Base-by-base conservation (phyloP, 2,113 vertebrate species). In the Pedetes capensis region DNA sequence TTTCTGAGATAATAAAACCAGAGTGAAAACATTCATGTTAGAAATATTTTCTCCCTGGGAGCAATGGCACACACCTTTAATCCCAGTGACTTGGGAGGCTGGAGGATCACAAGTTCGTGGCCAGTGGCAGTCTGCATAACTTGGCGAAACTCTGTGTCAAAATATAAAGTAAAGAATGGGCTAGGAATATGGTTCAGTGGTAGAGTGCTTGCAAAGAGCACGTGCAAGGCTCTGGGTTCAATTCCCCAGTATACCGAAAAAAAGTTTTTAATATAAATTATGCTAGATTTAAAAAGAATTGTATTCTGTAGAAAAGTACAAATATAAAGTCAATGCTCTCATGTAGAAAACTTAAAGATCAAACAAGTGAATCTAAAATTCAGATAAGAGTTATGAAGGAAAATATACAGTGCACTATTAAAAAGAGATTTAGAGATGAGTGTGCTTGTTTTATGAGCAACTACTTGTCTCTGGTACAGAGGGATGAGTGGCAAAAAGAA, bases 1-100 rank as follows among this genome's bases (percentile, higher is more conserved):
- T 87, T 84, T 89, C 51, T 75, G 44, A 93, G 64, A 37, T 71
- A 81, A 84, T 68, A 76, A 90, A 90, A 93, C 71, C 61, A 86
- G 3, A 91, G n/a, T 59, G 44, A 86, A 93, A 96, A 75, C 18
- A 87, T 13, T 81, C 29, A 94, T 64, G 23, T 83, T 53, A 90
- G 42, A 93, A 86, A 89, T 47, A 61, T n/a, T n/a, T n/a, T n/a
- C n/a, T n/a, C n/a, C n/a, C n/a, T n/a, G n/a, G n/a, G n/a, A n/a
- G n/a, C n/a, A n/a, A n/a, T n/a, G n/a, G n/a, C n/a, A n/a, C n/a
- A n/a, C n/a, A n/a, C n/a, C n/a, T n/a, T n/a, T n/a, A n/a, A n/a
- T n/a, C n/a, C n/a, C n/a, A n/a, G n/a, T n/a, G n/a, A n/a, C n/a
- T n/a, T n/a, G n/a, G n/a, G n/a, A n/a, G n/a, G n/a, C n/a, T n/a